Evolutionary conservation across 2,797 vertebrate genomes (phyloP), one percentile per base, ranked within the genome.

Genomic region (Poecilia wingei): DNA sequence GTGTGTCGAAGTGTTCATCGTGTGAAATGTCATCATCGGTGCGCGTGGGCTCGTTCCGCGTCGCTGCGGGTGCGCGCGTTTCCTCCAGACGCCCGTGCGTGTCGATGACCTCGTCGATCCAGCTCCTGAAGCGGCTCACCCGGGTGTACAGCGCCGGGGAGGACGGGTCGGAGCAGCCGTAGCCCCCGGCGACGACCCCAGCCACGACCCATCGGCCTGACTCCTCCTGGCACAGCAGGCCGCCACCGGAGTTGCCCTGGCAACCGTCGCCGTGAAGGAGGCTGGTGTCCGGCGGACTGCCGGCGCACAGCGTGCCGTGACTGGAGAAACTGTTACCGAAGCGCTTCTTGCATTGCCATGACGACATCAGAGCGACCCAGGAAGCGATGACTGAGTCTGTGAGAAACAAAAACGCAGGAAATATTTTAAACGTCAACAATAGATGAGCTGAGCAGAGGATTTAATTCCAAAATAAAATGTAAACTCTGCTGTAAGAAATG

Each of bases 221-320:
- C 82, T 96, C 90, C 1, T 86, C 95, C 86, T 97, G 97, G 83
- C 97, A 98, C 92, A 96, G 93, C 87, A 98, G 95, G 6, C 97
- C 97, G 31, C 97, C 97, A n/a, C 97, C 97, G 0, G 96, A 96
- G 95, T 97, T 97, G 13, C 97, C 97, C 83, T 96, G 96, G 79
- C 97, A 98, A 85, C 96, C 95, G 90, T 97, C 96, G 33, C 94
- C 95, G 28, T 93, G 94, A 78, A 96, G 96, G 12, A 94, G 92
- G 79, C 96, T 95, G 22, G 96, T 96, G 93, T 97, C 96, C 6
- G 96, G 96, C 66, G 98, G 95, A 82, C 96, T 97, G 81, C 97
- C 97, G 0, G 97, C 97, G 43, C 97, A 98, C 74, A 98, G 94
- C 89, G 97, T 97, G 87, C 95, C 94, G 28, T 97, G 97, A 86